Evolutionary conservation across 2,888 invertebrate genomes (phyloP).

Genomic region (Sarcophaga variegata): DNA sequence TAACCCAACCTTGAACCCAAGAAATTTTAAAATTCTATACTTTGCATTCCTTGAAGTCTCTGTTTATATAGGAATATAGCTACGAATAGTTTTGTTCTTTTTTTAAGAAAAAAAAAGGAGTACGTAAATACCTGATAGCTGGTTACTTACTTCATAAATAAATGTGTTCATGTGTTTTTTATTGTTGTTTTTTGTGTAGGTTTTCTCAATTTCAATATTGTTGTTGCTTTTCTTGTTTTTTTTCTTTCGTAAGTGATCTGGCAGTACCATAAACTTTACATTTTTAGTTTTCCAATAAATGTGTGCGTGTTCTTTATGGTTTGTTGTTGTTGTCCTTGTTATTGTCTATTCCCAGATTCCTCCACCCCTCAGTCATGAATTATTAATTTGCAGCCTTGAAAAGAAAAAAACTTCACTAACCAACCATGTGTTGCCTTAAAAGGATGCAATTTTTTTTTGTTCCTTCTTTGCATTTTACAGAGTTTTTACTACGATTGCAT

Average conservation of each 20-base stretch:
- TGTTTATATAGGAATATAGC: neutral
- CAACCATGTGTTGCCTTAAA: conserved; percentile 68
- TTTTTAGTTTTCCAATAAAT: conserved; percentile 61
- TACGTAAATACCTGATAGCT: conserved; percentile 38
- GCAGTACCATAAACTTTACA: conserved; percentile 57
- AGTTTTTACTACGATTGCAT: conserved; percentile 20
- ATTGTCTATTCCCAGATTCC: neutral
- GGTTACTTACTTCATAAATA: conserved; percentile 32
- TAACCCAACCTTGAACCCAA: too few relatives aligned
- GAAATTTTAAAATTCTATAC: too few relatives aligned
- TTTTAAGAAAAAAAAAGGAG: neutral
- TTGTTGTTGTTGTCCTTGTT: conserved; percentile 41
- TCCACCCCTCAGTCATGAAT: conserved; percentile 57
- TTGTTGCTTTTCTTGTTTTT: conserved; percentile 2
- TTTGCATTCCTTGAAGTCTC: conserved; percentile 23
- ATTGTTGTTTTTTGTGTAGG: conserved; percentile 46
- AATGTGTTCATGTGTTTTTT: conserved; percentile 40
- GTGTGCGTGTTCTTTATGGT: conserved; percentile 66
- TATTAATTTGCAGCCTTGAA: conserved; percentile 66
- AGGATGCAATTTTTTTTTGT: conserved; percentile 46
- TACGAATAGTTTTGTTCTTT: neutral
- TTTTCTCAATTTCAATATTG: conserved; percentile 42
- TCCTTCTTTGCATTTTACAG: conserved; percentile 9
- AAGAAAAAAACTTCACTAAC: conserved; percentile 38
- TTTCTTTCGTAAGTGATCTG: conserved; percentile 26